These are phyloP conservation scores for Callopanchax toddi DNA, from an alignment of 2,113 vertebrate species.

Conservation along the genomic window DNA sequence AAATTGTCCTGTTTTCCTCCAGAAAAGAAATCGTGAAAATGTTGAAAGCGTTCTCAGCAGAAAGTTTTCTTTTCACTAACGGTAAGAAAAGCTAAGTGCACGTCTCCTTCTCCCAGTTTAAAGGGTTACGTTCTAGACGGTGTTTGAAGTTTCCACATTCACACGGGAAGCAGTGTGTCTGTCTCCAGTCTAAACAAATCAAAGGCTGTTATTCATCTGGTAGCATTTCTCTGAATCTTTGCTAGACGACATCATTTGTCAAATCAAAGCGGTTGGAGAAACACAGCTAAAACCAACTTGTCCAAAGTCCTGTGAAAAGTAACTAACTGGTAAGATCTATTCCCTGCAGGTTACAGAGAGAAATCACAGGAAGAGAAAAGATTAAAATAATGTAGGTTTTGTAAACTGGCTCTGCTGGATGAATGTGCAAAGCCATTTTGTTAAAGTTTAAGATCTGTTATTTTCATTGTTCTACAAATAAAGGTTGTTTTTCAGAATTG, in stretches of 20 bases:
- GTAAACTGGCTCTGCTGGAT: slow-evolving; percentile 11
- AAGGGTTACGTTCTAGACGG: background rate
- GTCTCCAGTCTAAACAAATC: slow-evolving; percentile 34
- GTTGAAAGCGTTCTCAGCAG: background rate
- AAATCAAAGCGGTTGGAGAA: background rate
- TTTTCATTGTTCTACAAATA: no score
- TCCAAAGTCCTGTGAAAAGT: slow-evolving; percentile 5
- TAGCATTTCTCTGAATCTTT: slow-evolving; percentile 16
- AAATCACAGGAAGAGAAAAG: slow-evolving; percentile 30
- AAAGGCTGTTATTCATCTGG: slow-evolving; percentile 21
- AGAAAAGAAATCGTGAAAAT: no score
- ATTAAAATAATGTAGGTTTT: slow-evolving; percentile 26
- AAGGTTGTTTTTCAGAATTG: no score
- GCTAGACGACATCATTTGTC: slow-evolving; percentile 17
- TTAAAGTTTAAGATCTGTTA: no score
- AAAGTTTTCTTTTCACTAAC: background rate
- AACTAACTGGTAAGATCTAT: slow-evolving; percentile 15
- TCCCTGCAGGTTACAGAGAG: slow-evolving; percentile 28
- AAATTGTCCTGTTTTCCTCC: background rate
- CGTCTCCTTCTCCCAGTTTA: background rate
- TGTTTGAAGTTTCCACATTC: slow-evolving; percentile 23
- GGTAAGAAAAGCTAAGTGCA: background rate
- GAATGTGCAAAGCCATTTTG: slow-evolving; percentile 10
- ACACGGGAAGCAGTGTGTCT: slow-evolving; percentile 21
- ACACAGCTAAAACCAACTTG: slow-evolving; percentile 15